Base-by-base conservation (phyloP, 2,888 invertebrate species). In the Cheilosia vulpina region DNA sequence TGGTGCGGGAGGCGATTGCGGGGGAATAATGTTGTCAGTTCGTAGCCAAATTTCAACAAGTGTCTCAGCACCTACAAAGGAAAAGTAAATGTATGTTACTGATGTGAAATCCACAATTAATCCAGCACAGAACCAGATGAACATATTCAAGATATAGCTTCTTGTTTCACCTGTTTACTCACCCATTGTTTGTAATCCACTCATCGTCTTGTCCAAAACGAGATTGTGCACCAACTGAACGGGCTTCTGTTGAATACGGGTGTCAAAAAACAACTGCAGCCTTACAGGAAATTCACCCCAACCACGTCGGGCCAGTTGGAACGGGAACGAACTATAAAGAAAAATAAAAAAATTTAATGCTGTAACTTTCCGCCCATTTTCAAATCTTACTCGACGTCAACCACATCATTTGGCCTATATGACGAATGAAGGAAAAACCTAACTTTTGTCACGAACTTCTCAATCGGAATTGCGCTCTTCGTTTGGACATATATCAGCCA, bases 201-300 rank as follows among this genome's bases (percentile, higher is more conserved):
- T 96, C 89, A 95, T 96, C 34, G 96, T 95, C 87, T 96, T 93
- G 91, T 98, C 98, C 85, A 98, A 93, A 89, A 96, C 95, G 88
- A 97, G 93, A 88, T 95, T 94, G 91, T 98, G 98, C 68, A 96
- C 94, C 15, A 98, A 93, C 88, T 96, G 95, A 34, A 96, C 94
- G 0, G 97, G 96, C 82, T 96, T 95, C 91, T 98, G 97, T 17
- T 95, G 91, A 7, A 93, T 91, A 73, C 96, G 95, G 47, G 94
- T 93, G 5, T 94, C 92, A 90, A 98, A 98, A 91, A 96, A 96
- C 1, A 98, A 93, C 90, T 97, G 96, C 2, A 97, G 94, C 65
- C 96, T 93, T 5, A 97, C 94, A 0, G 97, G 96, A 93, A 98
- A 98, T 93, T 98, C 98, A 13, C 98, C 98, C 98, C 98, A 98